Percentiles rank a stretch among this genome's conserved stretches.
Conservation (phyloP, 37 sponge, comb jelly and placozoan species). For the Beroe ovata region DNA sequence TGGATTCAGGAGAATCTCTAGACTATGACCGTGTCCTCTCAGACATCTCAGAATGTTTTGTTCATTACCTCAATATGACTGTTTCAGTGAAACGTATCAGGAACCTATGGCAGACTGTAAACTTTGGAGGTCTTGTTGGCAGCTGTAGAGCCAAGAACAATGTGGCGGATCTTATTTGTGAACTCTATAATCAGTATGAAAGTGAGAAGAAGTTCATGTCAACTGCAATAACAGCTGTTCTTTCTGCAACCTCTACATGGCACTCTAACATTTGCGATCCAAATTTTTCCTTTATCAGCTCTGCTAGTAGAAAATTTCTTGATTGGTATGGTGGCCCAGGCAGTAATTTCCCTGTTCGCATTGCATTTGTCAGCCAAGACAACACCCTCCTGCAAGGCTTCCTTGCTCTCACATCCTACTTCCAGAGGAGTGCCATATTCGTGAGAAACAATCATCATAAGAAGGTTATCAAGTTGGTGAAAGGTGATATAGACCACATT, state of each 20-base stretch:
- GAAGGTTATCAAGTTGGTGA: conserved; percentile 15
- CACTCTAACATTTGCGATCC: conserved; percentile 58
- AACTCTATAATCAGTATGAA: conserved; percentile 49
- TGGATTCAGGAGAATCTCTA: conserved; percentile 1
- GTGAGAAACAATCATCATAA: conserved; percentile 3
- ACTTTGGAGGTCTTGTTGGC: conserved; percentile 38
- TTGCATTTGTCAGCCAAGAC: conserved; percentile 14
- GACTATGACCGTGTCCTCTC: not conserved
- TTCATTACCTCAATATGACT: conserved; percentile 17
- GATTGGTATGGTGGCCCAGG: conserved; percentile 54
- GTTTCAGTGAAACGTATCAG: not conserved
- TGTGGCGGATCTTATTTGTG: conserved; percentile 30
- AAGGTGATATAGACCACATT: not conserved
- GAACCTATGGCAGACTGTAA: conserved; percentile 47
- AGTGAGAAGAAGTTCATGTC: conserved; percentile 47
- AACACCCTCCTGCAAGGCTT: conserved; percentile 36
- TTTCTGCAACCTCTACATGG: conserved; percentile 46
- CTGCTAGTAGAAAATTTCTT: not conserved
- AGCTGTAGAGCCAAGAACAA: conserved; percentile 21
- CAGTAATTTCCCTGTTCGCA: conserved; percentile 45
- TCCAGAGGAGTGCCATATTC: conserved; percentile 17
- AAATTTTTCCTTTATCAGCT: not conserved
- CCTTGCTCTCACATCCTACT: conserved; percentile 30
- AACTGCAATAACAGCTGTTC: conserved; percentile 19
- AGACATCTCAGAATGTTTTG: conserved; percentile 8